Base-by-base conservation (phyloP, 2,113 vertebrate species). In the Lanius collurio region DNA sequence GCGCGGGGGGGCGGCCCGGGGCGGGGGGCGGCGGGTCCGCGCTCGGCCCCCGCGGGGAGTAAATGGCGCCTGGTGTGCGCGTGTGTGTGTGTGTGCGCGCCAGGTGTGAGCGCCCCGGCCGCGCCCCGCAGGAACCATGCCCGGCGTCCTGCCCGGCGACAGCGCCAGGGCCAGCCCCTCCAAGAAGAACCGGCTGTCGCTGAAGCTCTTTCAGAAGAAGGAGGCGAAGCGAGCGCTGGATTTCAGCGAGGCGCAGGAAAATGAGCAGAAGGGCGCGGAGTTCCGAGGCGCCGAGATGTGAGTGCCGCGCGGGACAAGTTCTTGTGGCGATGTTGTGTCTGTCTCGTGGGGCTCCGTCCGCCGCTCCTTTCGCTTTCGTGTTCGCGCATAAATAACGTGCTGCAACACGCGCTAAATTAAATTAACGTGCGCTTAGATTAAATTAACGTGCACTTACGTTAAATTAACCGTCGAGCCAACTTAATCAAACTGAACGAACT, bases 191-290 rank as follows among this genome's bases (percentile, higher is more conserved):
- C 96, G 98, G 91, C 98, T 99, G 35, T 99, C 99, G 44, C 94
- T 99, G 76, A 99, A 99, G 97, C 99, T 99, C 53, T 99, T 99
- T 95, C 99, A 99, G 60, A 99, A 99, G 97, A 99, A 99, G 70
- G 99, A 99, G 63, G 97, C 99, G 20, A 99, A 99, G 92, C 98
- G 99, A 69, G 98, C 98, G 13, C 95, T 99, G 97, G 99, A 99
- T 97, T 99, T 99, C 91, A 98, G 98, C 4, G 99, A 99, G 81
- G 95, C 98, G 16, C 98, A 97, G 71, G 95, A 98, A 74, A 98
- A 98, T 92, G 99, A 99, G 64, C 93, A 96, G 53, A 98, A 95
- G 64, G 24, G 75, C 18, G 68, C 96, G 39, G 97, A 98, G 53
- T 97, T 98, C 93, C 75, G 97, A 30, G 97, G 98, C 80, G 89